Conservation (phyloP, 2,888 invertebrate genomes). For the Saturnia japonica region DNA sequence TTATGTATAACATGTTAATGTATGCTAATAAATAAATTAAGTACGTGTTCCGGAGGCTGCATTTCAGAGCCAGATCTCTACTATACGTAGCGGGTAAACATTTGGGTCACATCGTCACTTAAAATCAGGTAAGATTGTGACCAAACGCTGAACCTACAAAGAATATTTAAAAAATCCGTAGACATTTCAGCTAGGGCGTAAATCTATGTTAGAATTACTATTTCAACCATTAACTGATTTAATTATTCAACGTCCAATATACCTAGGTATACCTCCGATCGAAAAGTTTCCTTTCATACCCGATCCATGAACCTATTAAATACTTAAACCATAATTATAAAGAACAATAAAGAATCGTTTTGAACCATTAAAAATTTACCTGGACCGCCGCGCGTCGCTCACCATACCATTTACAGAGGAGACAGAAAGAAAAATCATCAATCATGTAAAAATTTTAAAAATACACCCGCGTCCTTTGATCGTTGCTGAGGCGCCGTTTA, state of each 20-base stretch:
- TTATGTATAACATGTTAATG: too few species aligned
- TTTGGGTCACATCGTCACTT: too few species aligned
- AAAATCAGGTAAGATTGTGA: too few species aligned
- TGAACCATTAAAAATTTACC: not conserved
- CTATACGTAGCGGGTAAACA: too few species aligned
- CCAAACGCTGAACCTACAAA: too few species aligned
- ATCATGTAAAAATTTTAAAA: not conserved
- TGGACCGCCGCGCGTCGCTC: not conserved
- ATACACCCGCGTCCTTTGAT: conserved; percentile 35
- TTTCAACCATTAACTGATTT: not conserved
- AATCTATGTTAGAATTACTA: not conserved
- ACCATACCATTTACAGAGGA: not conserved
- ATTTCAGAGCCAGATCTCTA: too few species aligned
- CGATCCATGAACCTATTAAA: not conserved
- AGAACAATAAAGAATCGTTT: not conserved
- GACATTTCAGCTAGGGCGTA: not conserved
- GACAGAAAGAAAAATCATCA: not conserved
- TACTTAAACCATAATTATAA: not conserved
- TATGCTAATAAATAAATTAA: not conserved
- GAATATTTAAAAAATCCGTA: too few species aligned
- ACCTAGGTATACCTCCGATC: not conserved
- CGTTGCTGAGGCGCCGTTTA: conserved; percentile 66
- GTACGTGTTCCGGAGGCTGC: not conserved
- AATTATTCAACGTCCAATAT: not conserved
- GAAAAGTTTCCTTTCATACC: not conserved